phyloP scores from a whole-genome alignment of 2,113 vertebrate species.

The Amia ocellicauda region DNA sequence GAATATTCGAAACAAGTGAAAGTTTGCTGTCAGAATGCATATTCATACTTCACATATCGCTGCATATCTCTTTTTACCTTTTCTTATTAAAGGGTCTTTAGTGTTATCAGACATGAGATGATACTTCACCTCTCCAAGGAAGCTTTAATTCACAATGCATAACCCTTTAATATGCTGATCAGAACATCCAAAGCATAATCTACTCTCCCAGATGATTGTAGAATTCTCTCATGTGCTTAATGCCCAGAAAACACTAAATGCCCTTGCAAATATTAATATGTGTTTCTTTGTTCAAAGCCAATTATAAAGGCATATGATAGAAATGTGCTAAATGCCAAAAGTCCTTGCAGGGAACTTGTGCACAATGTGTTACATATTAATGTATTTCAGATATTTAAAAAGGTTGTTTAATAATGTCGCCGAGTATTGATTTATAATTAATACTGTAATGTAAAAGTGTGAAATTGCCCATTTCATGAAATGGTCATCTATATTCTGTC shows the following conservation, averaged over 20 bases:
- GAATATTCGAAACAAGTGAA: background rate
- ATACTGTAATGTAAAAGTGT: too few relatives aligned
- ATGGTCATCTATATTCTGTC: too few relatives aligned
- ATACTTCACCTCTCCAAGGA: constrained; percentile 28
- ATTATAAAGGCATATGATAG: background rate
- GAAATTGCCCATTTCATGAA: too few relatives aligned
- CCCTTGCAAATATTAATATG: background rate
- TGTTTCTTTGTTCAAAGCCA: background rate
- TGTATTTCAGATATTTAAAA: too few relatives aligned
- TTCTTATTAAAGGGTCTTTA: constrained; percentile 24
- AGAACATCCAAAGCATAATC: constrained; percentile 16
- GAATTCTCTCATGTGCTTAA: constrained; percentile 11
- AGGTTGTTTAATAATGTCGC: too few relatives aligned
- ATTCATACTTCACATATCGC: background rate
- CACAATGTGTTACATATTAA: too few relatives aligned
- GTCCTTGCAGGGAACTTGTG: background rate
- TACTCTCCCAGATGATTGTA: constrained; percentile 20
- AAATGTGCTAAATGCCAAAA: background rate
- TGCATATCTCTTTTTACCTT: constrained; percentile 15
- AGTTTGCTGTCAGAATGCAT: constrained; percentile 4
- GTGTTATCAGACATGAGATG: constrained; percentile 26
- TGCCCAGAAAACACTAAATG: background rate
- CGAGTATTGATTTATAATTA: too few relatives aligned
- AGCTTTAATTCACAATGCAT: constrained; percentile 17
- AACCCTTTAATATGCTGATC: constrained; percentile 30